These are phyloP conservation scores for Hanleya hanleyi DNA, from an alignment of 2,888 invertebrate genomes.

Conservation along the genomic window DNA sequence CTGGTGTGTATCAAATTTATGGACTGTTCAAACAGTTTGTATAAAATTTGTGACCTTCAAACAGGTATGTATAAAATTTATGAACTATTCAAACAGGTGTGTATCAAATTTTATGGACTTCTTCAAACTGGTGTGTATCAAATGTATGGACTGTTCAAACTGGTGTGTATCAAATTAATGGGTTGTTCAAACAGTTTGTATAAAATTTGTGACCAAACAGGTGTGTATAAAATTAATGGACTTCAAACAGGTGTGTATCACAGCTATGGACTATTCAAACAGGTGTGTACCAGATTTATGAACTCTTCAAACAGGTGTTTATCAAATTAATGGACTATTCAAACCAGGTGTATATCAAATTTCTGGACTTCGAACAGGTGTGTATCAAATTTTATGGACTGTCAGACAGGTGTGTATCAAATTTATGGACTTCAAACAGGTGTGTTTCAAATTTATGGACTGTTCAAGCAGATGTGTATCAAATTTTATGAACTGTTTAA, in stretches of 20 bases:
- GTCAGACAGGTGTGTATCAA: slow-evolving; percentile 77
- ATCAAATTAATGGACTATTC: no score
- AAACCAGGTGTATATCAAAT: not conserved
- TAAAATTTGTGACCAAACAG: no score
- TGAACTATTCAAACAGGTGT: slow-evolving; percentile 77
- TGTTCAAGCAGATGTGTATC: no score
- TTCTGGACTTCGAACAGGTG: no score
- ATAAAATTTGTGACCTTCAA: no score
- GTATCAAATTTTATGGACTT: no score
- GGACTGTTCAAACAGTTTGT: no score
- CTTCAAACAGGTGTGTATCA: slow-evolving; percentile 39
- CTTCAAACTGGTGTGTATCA: slow-evolving; percentile 38
- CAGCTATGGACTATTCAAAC: slow-evolving; percentile 77
- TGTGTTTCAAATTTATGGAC: slow-evolving; percentile 75
- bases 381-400: slow-evolving; percentile 76
- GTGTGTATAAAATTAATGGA: no score
- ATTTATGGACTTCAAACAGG: slow-evolving; percentile 75
- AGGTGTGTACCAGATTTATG: no score
- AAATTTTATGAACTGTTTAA: slow-evolving; percentile 77
- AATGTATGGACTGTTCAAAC: slow-evolving; percentile 77
- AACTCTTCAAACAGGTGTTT: slow-evolving; percentile 77
- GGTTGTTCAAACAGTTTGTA: no score
- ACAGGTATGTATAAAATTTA: slow-evolving; percentile 70
- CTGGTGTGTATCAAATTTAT: slow-evolving; percentile 74
- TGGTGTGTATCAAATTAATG: slow-evolving; percentile 72